These are phyloP conservation scores for Lophotriccus pileatus DNA, from an alignment of 2,797 vertebrate species.

Conservation along the genomic window DNA sequence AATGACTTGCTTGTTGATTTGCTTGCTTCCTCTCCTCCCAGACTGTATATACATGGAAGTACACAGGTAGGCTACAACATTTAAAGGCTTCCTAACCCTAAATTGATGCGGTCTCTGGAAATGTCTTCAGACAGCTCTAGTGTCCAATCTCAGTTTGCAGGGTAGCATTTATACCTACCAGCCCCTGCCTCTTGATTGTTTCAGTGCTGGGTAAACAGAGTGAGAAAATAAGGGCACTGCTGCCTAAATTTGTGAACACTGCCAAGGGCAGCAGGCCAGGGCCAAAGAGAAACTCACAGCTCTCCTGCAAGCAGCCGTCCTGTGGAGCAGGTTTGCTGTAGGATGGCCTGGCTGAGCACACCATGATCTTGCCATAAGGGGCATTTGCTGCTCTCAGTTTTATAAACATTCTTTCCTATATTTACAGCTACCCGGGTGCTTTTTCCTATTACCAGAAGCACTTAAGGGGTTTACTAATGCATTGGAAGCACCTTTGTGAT, in stretches of 20 bases:
- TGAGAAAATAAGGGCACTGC: neutral
- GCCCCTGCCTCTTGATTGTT: neutral
- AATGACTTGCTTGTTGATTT: conserved; percentile 24
- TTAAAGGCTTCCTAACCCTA: neutral
- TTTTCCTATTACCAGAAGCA: conserved; percentile 6
- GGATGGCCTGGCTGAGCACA: neutral
- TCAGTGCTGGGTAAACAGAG: neutral
- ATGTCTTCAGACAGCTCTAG: neutral
- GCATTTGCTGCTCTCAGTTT: neutral
- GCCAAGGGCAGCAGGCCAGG: neutral
- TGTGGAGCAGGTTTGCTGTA: neutral
- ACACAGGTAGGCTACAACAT: neutral
- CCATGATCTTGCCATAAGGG: neutral
- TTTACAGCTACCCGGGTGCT: neutral
- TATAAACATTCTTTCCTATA: neutral
- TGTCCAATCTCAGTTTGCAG: neutral
- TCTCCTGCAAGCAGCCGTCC: neutral
- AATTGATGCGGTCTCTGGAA: neutral
- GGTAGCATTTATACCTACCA: neutral
- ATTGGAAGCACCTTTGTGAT: conserved; percentile 3
- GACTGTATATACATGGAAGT: neutral
- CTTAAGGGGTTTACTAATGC: conserved; percentile 3
- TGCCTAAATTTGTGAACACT: neutral
- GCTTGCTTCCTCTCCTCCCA: neutral
- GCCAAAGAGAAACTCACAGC: neutral